Evolutionary conservation across 2,888 invertebrate species (phyloP).

Genomic region (Dioctria linearis): DNA sequence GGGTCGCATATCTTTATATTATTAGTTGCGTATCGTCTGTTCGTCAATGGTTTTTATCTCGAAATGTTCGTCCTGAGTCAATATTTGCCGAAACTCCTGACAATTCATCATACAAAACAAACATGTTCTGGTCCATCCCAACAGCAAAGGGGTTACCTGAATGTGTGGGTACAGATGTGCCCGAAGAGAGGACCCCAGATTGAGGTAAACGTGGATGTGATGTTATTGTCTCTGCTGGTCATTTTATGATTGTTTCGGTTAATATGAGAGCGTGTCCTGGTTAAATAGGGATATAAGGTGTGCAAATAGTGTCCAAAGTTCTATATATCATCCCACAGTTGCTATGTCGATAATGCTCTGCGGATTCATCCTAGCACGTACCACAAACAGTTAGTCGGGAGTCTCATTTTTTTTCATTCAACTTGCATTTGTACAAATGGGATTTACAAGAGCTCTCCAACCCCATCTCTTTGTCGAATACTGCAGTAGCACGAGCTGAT

Average conservation of each 20-base stretch:
- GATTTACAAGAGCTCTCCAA: too few relatives aligned
- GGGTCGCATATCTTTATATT: neutral
- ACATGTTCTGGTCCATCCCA: neutral
- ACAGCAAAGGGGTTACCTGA: neutral
- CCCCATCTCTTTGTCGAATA: neutral
- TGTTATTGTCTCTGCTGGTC: neutral
- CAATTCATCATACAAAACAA: conserved; percentile 38
- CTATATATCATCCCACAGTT: neutral
- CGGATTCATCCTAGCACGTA: conserved; percentile 42
- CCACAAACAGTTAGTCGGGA: conserved; percentile 22
- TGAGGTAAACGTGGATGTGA: neutral
- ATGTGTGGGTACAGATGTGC: too few relatives aligned
- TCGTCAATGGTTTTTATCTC: neutral
- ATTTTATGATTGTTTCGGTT: conserved; percentile 14
- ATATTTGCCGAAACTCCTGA: conserved; percentile 31
- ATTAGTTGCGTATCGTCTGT: neutral
- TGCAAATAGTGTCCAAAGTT: neutral
- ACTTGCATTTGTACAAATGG: neutral
- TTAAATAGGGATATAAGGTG: neutral
- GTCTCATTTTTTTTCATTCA: neutral
- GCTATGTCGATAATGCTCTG: conserved; percentile 34
- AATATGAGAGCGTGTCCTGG: conserved; percentile 7
- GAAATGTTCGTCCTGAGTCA: conserved; percentile 31
- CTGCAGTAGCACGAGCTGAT: conserved; percentile 4
- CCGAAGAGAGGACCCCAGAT: too few relatives aligned